phyloP scores from a whole-genome alignment of 2,888 invertebrate species.

The Hyposoter didymator region DNA sequence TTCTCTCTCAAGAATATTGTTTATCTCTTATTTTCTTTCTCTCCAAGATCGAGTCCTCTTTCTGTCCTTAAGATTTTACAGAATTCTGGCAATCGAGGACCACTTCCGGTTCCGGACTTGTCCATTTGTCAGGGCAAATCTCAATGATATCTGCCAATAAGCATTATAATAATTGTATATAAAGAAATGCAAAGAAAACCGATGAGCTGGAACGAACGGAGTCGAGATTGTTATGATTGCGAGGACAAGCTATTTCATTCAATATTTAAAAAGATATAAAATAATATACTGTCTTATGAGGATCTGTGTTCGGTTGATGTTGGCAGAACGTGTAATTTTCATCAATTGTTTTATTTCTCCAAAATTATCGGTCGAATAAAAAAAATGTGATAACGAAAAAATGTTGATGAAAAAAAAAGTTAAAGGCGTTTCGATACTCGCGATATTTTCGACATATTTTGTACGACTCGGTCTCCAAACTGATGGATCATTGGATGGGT shows the following conservation, averaged over 20 bases:
- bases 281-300: background rate
- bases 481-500: too few relatives aligned
- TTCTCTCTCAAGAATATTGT: background rate
- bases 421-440: too few relatives aligned
- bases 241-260: background rate
- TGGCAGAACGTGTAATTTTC: background rate
- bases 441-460: too few relatives aligned
- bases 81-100: slow-evolving; percentile 56
- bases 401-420: too few relatives aligned
- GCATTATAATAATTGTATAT: slow-evolving; percentile 6
- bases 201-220: slow-evolving; percentile 40
- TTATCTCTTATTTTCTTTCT: background rate
- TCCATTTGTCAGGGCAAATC: slow-evolving; percentile 10
- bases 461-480: too few relatives aligned
- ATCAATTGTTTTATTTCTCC: background rate
- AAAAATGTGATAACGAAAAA: background rate
- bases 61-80: background rate
- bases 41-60: background rate
- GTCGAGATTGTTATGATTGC: slow-evolving; percentile 40
- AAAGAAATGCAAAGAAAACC: slow-evolving; percentile 7
- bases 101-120: slow-evolving; percentile 55
- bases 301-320: background rate
- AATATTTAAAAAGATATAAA: background rate
- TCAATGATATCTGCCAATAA: slow-evolving; percentile 7
- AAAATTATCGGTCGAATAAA: background rate